A percentile compares a stretch with the other conserved stretches of the same genome.
These are phyloP conservation scores for Nomada goodeniana DNA, from an alignment of 2,888 invertebrate species.

Conservation along the genomic window DNA sequence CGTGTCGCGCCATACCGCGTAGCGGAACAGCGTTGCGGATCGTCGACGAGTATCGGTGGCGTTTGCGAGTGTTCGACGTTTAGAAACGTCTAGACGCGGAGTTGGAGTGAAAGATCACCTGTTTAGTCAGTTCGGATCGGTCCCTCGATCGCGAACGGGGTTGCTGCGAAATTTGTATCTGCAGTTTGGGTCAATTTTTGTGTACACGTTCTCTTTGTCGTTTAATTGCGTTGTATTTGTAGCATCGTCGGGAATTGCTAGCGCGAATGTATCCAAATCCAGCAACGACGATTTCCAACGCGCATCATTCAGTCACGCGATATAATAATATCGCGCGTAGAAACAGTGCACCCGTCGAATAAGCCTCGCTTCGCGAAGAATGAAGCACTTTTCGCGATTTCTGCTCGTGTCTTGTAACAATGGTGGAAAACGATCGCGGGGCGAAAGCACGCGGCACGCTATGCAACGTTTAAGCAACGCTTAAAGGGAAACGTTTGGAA, in stretches of 20 bases:
- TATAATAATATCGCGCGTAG: neutral
- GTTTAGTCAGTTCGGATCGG: neutral
- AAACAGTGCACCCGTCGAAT: neutral
- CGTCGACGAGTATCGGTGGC: too few relatives aligned
- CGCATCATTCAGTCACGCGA: neutral
- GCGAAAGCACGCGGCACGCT: conserved; percentile 24
- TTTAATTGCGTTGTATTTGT: neutral
- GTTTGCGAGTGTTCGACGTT: neutral
- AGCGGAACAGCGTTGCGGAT: neutral
- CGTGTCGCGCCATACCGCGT: too few relatives aligned
- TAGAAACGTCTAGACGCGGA: neutral
- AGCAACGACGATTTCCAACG: too few relatives aligned
- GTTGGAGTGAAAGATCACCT: neutral
- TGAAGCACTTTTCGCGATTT: conserved; percentile 9
- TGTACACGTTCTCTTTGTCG: neutral
- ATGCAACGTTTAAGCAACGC: conserved; percentile 38
- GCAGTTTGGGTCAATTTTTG: neutral
- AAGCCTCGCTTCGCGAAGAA: neutral
- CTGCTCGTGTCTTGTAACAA: neutral
- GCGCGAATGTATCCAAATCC: too few relatives aligned
- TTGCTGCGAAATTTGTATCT: neutral
- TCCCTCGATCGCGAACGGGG: neutral
- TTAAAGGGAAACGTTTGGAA: conserved; percentile 32
- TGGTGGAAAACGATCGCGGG: neutral
- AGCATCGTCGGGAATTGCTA: too few relatives aligned